A percentile compares a stretch with the other conserved stretches of the same genome.
Evolutionary conservation across 2,113 vertebrate genomes (phyloP).

Genomic region (Muntiacus reevesi): DNA sequence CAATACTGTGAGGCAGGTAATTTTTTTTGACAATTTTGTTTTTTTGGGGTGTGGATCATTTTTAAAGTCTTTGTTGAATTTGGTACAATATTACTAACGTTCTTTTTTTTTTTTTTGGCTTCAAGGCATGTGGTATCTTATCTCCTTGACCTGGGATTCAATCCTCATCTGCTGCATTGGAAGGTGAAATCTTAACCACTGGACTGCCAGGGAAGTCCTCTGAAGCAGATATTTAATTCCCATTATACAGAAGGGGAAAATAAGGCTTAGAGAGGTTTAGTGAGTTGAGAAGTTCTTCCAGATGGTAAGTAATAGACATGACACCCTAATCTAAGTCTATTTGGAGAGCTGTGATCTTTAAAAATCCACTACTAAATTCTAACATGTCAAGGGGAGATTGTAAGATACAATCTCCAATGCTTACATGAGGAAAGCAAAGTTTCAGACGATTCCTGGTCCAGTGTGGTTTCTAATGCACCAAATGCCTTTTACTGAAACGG

Average conservation of each 20-base stretch:
- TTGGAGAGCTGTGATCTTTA: neutral
- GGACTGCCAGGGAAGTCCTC: neutral
- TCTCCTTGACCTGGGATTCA: neutral
- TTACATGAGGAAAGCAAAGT: neutral
- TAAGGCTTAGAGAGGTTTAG: neutral
- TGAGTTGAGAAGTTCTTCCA: neutral
- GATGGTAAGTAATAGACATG: neutral
- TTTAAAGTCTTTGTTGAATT: neutral
- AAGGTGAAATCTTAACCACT: neutral
- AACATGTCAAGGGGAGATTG: neutral
- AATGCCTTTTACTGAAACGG: neutral
- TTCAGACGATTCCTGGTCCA: neutral
- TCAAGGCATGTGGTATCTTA: neutral
- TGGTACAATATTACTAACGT: neutral
- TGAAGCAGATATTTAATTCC: neutral
- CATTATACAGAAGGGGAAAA: neutral
- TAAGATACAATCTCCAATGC: neutral
- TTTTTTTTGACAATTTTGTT: neutral
- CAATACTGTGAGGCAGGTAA: neutral
- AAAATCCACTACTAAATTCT: neutral
- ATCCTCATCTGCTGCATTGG: neutral
- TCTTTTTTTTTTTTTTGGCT: neutral
- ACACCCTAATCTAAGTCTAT: neutral
- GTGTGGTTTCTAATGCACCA: neutral
- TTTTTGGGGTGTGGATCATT: neutral